Base-by-base conservation (phyloP, 2,888 invertebrate species). In the Eupithecia inturbata region DNA sequence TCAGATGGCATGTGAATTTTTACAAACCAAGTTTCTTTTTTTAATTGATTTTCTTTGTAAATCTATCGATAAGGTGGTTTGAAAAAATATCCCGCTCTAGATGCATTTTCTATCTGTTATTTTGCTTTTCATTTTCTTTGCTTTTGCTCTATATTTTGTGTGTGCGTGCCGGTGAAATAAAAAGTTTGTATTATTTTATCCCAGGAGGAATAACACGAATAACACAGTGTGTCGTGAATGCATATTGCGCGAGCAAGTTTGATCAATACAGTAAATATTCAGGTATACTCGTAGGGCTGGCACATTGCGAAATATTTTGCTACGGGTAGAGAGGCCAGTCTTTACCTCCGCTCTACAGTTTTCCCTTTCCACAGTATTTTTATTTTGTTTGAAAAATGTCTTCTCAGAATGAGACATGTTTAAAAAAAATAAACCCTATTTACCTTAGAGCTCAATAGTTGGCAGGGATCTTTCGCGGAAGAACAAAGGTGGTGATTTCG, bases 181-280 rank as follows among this genome's bases (percentile, higher is more conserved):
- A 57, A 57, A 26, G 14, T 57, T 22, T 57, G 26, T 57, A 26
- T 57, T 57, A 57, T 57, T 57, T 57, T 5, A 26, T 26, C 22
- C 26, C 12, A 57, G 5, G 14, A 26, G 22, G 12, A 57, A 26
- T 10, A 57, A 57, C 53, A 53, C 53, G 22, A 53, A 53, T 22
- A 53, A 49, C 49, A n/a, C 53, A 53, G 53, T 22, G 26, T 57
- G 22, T 57, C 14, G 26, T 57, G 26, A 26, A 26, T 57, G 57
- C 57, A 26, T 57, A 57, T 14, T 53, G 53, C 53, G 26, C 22
- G 26, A 57, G 4, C 26, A 57, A 4, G 57, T 57, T 57, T 57
- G 57, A 57, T 57, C 57, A 57, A 57, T 57, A 57, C 57, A 57
- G 26, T 57, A 57, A 57, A 57, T 57, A 57, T 57, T 26, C 26